Conservation (phyloP, 2,113 vertebrate species). For the Thinocorus orbignyianus region DNA sequence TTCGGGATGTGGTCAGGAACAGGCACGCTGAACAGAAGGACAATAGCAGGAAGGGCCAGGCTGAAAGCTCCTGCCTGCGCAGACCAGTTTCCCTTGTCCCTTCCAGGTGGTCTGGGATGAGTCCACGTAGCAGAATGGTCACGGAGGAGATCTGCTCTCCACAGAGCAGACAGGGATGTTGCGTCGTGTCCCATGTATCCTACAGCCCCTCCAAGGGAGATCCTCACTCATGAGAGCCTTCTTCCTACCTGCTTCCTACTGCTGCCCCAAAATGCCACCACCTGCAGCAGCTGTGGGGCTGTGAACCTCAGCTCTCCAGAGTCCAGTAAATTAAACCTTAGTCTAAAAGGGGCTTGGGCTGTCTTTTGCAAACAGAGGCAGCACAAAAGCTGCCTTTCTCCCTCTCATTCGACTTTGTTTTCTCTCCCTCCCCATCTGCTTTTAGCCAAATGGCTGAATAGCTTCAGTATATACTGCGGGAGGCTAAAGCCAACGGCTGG, state of each 20-base stretch:
- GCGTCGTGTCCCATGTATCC: rapidly evolving
- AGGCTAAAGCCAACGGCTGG: constrained; percentile 40
- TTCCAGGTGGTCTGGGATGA: neutral
- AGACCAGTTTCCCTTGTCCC: neutral
- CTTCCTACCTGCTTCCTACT: neutral
- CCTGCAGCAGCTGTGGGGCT: constrained; percentile 26
- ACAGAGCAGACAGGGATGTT: neutral
- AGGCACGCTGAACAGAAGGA: neutral
- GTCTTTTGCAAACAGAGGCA: constrained; percentile 34
- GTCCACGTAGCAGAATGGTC: neutral
- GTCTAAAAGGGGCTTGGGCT: neutral
- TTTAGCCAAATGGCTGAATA: constrained; percentile 73
- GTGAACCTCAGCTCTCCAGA: neutral
- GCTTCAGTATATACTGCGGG: constrained; percentile 59
- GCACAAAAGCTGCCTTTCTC: constrained; percentile 72
- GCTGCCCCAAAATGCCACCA: neutral
- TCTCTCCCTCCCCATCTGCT: constrained; percentile 59
- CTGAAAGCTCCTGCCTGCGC: neutral
- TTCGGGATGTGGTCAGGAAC: neutral
- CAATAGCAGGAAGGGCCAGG: constrained; percentile 1
- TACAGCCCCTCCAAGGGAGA: neutral
- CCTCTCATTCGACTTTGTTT: constrained; percentile 62
- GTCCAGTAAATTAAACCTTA: neutral
- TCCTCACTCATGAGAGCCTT: neutral
- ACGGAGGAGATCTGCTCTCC: neutral